Base-by-base conservation (phyloP, 2,113 vertebrate genomes). In the Passerina amoena region DNA sequence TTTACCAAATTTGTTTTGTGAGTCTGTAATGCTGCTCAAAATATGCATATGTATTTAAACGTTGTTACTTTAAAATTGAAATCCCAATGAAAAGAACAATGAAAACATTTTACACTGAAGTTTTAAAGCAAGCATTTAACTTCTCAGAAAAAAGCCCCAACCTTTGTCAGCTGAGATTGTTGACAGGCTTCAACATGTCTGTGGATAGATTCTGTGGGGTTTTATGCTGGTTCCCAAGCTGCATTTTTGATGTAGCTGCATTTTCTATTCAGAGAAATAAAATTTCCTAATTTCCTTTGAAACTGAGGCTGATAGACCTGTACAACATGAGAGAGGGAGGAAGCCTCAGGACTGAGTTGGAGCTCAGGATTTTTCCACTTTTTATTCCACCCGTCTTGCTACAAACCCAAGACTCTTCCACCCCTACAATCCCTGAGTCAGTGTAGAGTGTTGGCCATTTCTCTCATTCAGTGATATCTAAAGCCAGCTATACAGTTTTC, bases 271-370 rank as follows among this genome's bases (percentile, higher is more conserved):
- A 83, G 48, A 82, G 48, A 64, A 82, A 50, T 6, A 28, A 42
- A 76, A 76, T 59, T 56, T 53, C 63, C 23, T 79, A 80, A 76
- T 59, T 60, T 48, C 59, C 21, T 82, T 47, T 4, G 6, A 82
- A 82, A 40, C 45, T 37, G 31, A 69, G 22, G 5, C 45, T 71
- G 44, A 18, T 33, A 71, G 73, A 88, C 16, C 24, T 68, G 57
- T 30, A 40, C 63, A 64, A 19, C 1, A 7, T 0, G 0, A 80
- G 83, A 68, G 7, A 2, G 4, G n/a, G 31, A 79, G 10, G 0
- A 6, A 80, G 27, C 30, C 45, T 2, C 0, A 27, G 18, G 28
- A 7, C 12, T 14, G 35, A 12, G 8, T 11, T 86, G 40, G 68
- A 87, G 28, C n/a, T 91, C 13, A 28, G 56, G 28, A 57, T 61